These are phyloP conservation scores for Sinodicranocentrus sp. DNA, from an alignment of 2,888 invertebrate species.

Conservation along the genomic window DNA sequence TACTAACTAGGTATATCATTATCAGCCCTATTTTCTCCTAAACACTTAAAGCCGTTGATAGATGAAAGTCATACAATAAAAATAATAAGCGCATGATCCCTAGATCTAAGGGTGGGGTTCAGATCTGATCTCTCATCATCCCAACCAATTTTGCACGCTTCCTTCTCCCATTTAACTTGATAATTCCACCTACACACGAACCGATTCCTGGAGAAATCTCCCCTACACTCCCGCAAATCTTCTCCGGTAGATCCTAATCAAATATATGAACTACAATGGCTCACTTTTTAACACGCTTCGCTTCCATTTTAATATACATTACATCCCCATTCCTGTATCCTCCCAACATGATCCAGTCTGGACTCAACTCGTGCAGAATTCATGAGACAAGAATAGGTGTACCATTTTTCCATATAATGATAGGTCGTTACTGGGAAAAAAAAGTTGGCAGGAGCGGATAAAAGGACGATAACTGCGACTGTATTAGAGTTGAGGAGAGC, in stretches of 20 bases:
- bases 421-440: no score
- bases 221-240: neutral
- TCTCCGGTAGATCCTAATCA: neutral
- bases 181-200: slow-evolving; percentile 31
- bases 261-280: neutral
- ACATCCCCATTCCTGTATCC: no score
- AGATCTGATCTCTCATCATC: slow-evolving; percentile 24
- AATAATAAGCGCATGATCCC: slow-evolving; percentile 72
- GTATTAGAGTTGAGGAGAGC: neutral
- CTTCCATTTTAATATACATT: no score
- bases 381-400: slow-evolving; percentile 8
- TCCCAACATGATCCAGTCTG: no score
- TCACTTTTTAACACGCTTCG: no score
- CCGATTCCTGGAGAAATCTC: neutral
- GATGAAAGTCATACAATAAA: no score
- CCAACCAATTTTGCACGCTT: slow-evolving; percentile 10
- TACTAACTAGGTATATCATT: no score
- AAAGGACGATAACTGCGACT: neutral
- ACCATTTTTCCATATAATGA: no score
- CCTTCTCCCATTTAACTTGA: slow-evolving; percentile 16
- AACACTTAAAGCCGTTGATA: no score
- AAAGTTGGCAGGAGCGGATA: no score
- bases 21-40: no score
- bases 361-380: slow-evolving; percentile 13
- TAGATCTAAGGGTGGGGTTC: slow-evolving; percentile 74